These are phyloP conservation scores for Diceros bicornis DNA, from an alignment of 2,797 vertebrate species.

Conservation along the genomic window DNA sequence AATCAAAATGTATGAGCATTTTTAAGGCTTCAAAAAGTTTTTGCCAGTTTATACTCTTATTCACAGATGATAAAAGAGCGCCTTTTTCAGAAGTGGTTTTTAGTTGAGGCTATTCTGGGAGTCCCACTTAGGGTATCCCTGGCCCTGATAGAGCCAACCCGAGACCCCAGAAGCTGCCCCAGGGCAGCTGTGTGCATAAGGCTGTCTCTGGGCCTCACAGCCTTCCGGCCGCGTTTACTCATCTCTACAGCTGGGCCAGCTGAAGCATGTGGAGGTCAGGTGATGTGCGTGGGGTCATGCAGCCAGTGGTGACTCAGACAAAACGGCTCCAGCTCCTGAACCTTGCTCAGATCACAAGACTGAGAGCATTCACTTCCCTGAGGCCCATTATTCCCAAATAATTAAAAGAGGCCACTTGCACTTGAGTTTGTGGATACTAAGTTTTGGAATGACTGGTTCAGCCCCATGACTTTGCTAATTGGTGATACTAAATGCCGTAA, in stretches of 20 bases:
- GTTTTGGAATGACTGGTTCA: neutral
- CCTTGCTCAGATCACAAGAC: conserved; percentile 81
- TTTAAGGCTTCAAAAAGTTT: conserved; percentile 50
- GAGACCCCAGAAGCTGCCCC: neutral
- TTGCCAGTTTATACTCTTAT: neutral
- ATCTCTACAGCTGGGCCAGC: conserved; percentile 18
- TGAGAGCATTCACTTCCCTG: conserved; percentile 41
- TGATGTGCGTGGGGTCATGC: conserved; percentile 62
- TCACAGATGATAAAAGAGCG: neutral
- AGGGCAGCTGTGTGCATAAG: neutral
- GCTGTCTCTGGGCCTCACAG: neutral
- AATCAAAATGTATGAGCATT: neutral
- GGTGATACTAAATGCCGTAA: neutral
- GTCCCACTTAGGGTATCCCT: neutral
- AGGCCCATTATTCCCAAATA: conserved; percentile 9
- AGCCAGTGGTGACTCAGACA: conserved; percentile 81
- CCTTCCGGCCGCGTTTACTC: conserved; percentile 18
- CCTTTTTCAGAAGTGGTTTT: neutral
- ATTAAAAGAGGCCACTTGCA: conserved; percentile 60
- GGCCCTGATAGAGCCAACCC: neutral
- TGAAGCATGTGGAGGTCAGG: conserved; percentile 70
- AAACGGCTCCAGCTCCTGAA: conserved; percentile 78
- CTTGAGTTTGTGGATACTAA: neutral
- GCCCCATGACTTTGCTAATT: conserved; percentile 25
- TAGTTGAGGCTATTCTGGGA: neutral